A percentile compares a stretch with the other conserved stretches of the same genome.
These are phyloP conservation scores for Channa argus DNA, from an alignment of 2,113 vertebrate species.

Conservation along the genomic window DNA sequence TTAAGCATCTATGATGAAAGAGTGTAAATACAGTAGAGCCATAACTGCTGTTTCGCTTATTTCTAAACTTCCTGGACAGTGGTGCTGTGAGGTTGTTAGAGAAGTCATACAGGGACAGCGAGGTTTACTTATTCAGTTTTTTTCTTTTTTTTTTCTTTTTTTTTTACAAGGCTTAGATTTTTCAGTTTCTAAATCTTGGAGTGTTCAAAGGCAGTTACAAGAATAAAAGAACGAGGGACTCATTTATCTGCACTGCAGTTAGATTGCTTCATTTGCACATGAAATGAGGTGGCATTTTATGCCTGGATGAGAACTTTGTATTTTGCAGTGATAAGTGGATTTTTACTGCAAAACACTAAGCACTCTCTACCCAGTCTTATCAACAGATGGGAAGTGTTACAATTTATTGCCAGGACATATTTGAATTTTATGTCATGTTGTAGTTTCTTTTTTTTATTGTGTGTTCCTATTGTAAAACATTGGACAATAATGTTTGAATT, in stretches of 20 bases:
- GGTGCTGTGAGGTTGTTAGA: not conserved
- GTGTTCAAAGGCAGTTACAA: slow-evolving; percentile 21
- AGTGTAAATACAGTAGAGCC: slow-evolving; percentile 8
- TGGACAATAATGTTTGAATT: slow-evolving; percentile 18
- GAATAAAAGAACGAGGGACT: slow-evolving; percentile 33
- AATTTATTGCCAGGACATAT: slow-evolving; percentile 36
- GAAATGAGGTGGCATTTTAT: slow-evolving; percentile 41
- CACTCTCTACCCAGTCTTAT: slow-evolving; percentile 15
- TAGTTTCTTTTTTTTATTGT: not conserved
- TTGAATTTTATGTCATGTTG: slow-evolving; percentile 8
- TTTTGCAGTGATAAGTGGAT: slow-evolving; percentile 46
- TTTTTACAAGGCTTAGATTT: not conserved
- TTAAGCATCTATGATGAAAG: slow-evolving; percentile 23
- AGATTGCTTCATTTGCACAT: slow-evolving; percentile 57
- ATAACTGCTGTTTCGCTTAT: not conserved
- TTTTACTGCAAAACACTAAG: slow-evolving; percentile 31
- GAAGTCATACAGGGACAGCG: slow-evolving; percentile 7
- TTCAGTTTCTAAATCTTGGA: slow-evolving; percentile 5
- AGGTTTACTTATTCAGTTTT: too few relatives aligned
- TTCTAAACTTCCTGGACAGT: not conserved
- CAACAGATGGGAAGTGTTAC: slow-evolving; percentile 26
- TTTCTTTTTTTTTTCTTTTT: too few relatives aligned
- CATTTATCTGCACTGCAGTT: slow-evolving; percentile 36
- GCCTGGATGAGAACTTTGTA: slow-evolving; percentile 38
- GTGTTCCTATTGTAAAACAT: slow-evolving; percentile 19